phyloP scores from a whole-genome alignment of 1,140 invertebrate species.

The Tetraneura akinire region DNA sequence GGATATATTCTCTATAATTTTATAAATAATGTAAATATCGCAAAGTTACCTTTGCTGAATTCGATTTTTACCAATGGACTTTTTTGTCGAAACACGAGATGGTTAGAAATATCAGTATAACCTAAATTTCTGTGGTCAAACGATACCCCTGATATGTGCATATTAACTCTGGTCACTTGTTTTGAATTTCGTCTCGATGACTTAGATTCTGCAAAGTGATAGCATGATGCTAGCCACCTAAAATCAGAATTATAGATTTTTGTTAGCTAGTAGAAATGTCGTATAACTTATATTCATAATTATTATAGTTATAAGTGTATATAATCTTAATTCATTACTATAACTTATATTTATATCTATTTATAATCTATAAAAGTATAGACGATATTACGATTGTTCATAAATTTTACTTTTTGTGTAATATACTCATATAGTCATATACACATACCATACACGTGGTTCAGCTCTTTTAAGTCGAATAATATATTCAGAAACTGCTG shows the following conservation, averaged over 20 bases:
- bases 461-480: neutral
- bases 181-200: constrained; percentile 75
- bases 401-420: too few species aligned
- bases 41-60: constrained; percentile 67
- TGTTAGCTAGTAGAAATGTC: too few species aligned
- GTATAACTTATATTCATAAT: too few species aligned
- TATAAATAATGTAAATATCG: too few species aligned
- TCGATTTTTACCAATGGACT: constrained; percentile 76
- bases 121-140: constrained; percentile 80
- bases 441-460: constrained; percentile 12
- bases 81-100: constrained; percentile 67
- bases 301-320: too few species aligned
- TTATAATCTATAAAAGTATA: too few species aligned
- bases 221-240: constrained; percentile 81
- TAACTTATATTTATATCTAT: too few species aligned
- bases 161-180: constrained; percentile 81
- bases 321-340: too few species aligned
- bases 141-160: constrained; percentile 74
- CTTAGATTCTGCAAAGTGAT: constrained; percentile 80
- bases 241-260: neutral
- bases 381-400: too few species aligned
- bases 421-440: too few species aligned
- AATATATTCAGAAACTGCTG: constrained; percentile 6
- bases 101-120: constrained; percentile 77
- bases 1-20: too few species aligned